Conservation (phyloP, 2,113 vertebrate species). For the Talpa occidentalis region DNA sequence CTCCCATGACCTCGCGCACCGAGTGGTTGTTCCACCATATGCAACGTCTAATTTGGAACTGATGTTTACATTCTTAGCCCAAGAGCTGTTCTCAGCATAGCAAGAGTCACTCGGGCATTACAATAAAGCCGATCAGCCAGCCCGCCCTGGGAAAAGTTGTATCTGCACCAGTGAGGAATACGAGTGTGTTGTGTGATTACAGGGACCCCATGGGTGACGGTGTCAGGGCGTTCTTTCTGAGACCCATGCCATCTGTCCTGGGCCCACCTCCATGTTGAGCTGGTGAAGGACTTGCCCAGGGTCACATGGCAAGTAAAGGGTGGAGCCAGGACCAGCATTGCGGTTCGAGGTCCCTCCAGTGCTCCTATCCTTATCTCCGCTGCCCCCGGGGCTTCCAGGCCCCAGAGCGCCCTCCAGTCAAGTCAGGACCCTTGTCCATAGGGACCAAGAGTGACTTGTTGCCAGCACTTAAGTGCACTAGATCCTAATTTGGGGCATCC, state of each 20-base stretch:
- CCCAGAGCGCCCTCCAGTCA: neutral
- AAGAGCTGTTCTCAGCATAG: accelerated
- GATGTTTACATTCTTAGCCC: neutral
- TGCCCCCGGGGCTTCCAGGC: neutral
- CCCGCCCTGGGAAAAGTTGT: neutral
- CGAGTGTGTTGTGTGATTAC: accelerated
- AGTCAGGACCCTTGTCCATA: neutral
- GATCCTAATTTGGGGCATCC: accelerated
- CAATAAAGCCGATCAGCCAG: neutral
- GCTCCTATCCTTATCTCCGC: neutral
- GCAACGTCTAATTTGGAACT: neutral
- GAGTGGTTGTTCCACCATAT: accelerated
- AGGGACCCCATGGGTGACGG: neutral
- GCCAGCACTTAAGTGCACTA: accelerated
- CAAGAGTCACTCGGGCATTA: neutral
- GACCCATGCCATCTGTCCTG: neutral
- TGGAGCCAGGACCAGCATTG: accelerated
- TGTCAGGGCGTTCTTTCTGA: accelerated
- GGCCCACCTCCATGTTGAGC: neutral
- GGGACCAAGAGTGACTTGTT: neutral
- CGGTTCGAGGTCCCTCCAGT: neutral
- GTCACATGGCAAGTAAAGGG: neutral
- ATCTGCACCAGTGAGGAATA: neutral
- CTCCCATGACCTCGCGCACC: accelerated
- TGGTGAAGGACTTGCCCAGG: neutral